phyloP scores from a whole-genome alignment of 2,888 invertebrate genomes.

The Sisyra terminalis region DNA sequence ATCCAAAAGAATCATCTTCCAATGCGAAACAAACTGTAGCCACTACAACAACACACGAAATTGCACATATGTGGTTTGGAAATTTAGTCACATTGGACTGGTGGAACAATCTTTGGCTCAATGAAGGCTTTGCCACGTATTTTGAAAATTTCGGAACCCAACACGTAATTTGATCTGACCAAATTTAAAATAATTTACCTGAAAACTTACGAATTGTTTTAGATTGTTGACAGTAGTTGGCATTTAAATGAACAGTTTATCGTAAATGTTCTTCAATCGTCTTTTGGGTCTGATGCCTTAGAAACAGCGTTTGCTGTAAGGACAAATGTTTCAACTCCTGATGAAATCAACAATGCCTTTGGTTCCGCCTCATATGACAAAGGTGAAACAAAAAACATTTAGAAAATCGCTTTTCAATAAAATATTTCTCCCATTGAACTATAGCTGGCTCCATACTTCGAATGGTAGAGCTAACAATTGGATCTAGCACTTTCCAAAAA shows the following conservation, averaged over 20 bases:
- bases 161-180: slow-evolving; percentile 29
- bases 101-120: slow-evolving; percentile 62
- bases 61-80: slow-evolving; percentile 73
- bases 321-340: slow-evolving; percentile 34
- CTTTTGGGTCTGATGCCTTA: not conserved
- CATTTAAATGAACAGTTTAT: no score
- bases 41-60: slow-evolving; percentile 55
- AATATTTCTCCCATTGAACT: not conserved
- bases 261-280: no score
- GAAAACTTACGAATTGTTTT: no score
- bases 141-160: slow-evolving; percentile 52
- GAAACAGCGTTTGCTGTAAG: slow-evolving; percentile 40
- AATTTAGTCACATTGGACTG: slow-evolving; percentile 56
- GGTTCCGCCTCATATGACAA: slow-evolving; percentile 52
- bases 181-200: no score
- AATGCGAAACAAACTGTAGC: slow-evolving; percentile 45
- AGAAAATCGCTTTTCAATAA: no score
- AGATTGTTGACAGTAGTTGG: no score
- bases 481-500: slow-evolving; percentile 29
- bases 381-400: no score
- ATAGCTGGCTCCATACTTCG: slow-evolving; percentile 27
- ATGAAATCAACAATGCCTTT: slow-evolving; percentile 42
- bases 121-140: slow-evolving; percentile 57
- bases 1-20: slow-evolving; percentile 29
- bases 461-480: slow-evolving; percentile 49